Conservation (phyloP, 2,888 invertebrate species). For the Syrphus vitripennis region DNA sequence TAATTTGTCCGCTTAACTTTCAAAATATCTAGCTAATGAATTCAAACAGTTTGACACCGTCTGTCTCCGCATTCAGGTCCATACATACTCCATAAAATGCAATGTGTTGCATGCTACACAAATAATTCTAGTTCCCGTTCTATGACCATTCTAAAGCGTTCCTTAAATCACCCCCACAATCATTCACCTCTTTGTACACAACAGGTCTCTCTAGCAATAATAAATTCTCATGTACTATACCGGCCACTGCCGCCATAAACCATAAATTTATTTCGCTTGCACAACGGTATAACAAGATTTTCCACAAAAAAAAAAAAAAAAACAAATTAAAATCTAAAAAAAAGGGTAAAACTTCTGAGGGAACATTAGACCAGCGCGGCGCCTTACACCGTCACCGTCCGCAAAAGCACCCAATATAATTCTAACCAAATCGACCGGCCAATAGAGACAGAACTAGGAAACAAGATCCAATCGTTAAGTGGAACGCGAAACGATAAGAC, state of each 20-base stretch:
- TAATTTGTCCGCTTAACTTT: neutral
- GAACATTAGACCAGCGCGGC: conserved; percentile 9
- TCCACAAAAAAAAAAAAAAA: conserved; percentile 44
- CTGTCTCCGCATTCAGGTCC: neutral
- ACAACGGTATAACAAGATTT: conserved; percentile 70
- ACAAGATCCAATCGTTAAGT: conserved; percentile 71
- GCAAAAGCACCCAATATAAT: conserved; percentile 8
- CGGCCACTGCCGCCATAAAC: conserved; percentile 47
- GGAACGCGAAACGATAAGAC: conserved; percentile 73
- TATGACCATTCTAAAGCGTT: conserved; percentile 13
- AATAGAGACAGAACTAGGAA: conserved; percentile 58
- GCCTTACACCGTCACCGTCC: neutral
- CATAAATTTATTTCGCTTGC: conserved; percentile 68
- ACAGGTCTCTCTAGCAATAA: conserved; percentile 42
- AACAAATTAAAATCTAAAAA: conserved; percentile 52
- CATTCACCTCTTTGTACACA: conserved; percentile 20
- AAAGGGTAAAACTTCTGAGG: conserved; percentile 46
- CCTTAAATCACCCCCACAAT: conserved; percentile 46
- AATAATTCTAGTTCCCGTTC: conserved; percentile 46
- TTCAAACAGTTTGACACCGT: neutral
- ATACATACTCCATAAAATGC: neutral
- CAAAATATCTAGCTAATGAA: neutral
- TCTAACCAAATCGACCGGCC: conserved; percentile 1
- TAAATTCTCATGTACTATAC: conserved; percentile 47
- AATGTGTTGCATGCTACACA: neutral